A percentile compares a stretch with the other conserved stretches of the same genome.
These are phyloP conservation scores for Lagria hirta DNA, from an alignment of 2,888 invertebrate genomes.

Conservation along the genomic window DNA sequence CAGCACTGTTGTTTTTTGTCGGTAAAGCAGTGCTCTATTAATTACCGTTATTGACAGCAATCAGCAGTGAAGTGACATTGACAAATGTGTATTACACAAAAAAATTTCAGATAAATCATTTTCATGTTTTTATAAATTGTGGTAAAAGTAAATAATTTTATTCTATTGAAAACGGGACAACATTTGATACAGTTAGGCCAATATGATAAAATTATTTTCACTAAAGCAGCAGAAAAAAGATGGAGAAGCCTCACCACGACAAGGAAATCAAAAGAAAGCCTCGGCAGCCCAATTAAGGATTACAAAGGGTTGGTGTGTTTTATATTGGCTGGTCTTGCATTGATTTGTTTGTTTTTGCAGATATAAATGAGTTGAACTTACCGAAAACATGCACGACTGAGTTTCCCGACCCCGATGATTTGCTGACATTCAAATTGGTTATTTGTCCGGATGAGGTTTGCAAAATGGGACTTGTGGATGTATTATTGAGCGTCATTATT, in stretches of 20 bases:
- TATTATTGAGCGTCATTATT: neutral
- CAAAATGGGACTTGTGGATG: neutral
- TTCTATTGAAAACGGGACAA: conserved; percentile 5
- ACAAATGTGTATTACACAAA: conserved; percentile 23
- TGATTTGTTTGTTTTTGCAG: conserved; percentile 60
- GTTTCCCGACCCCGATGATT: conserved; percentile 94
- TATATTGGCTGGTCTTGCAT: neutral
- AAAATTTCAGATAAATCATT: conserved; percentile 11
- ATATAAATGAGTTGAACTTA: conserved; percentile 95
- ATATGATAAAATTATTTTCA: conserved; percentile 97
- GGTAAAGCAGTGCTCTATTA: neutral
- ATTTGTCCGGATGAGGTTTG: conserved; percentile 92
- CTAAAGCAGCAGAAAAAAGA: conserved; percentile 98
- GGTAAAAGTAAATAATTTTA: conserved; percentile 15
- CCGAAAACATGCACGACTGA: conserved; percentile 96
- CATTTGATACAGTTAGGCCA: conserved; percentile 38
- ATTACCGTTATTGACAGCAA: conserved; percentile 11
- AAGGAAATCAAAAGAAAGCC: conserved; percentile 84
- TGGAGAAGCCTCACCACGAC: conserved; percentile 79
- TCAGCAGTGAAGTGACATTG: too few species aligned
- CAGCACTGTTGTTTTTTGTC: neutral
- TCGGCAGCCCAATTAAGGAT: conserved; percentile 96
- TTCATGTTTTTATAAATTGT: conserved; percentile 28
- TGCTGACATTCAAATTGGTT: conserved; percentile 92
- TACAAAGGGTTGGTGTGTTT: conserved; percentile 78